Evolutionary conservation across 2,888 invertebrate genomes (phyloP).

Genomic region (Cotesia congregata): DNA sequence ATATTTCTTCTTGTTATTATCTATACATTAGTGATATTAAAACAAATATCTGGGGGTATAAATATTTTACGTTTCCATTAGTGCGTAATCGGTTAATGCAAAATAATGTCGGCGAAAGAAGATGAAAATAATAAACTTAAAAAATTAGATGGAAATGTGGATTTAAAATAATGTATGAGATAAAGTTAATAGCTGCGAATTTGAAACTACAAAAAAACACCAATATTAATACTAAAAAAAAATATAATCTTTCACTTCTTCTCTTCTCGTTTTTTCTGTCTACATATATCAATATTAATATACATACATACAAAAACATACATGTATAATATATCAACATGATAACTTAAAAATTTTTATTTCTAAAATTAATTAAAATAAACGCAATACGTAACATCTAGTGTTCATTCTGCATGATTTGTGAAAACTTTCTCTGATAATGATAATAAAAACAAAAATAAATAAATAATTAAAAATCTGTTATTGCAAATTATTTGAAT

Average conservation of each 20-base stretch:
- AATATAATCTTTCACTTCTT: constrained; percentile 4
- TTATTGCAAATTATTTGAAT: constrained; percentile 30
- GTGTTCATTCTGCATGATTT: constrained; percentile 38
- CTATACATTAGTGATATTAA: constrained; percentile 28
- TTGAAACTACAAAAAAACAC: constrained; percentile 13
- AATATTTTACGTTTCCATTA: constrained; percentile 32
- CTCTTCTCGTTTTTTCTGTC: neutral
- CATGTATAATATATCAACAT: neutral
- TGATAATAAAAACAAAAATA: constrained; percentile 13
- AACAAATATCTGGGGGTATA: constrained; percentile 20
- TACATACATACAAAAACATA: constrained; percentile 2
- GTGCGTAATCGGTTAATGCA: constrained; percentile 24
- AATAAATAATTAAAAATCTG: constrained; percentile 33
- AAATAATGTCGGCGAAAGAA: constrained; percentile 1
- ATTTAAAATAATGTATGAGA: neutral
- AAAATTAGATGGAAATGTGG: neutral
- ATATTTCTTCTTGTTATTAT: constrained; percentile 22
- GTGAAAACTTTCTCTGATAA: constrained; percentile 9
- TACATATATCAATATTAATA: constrained; percentile 20
- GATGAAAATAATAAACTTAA: neutral
- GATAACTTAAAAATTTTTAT: neutral
- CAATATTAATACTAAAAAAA: constrained; percentile 3
- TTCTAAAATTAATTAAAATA: constrained; percentile 14
- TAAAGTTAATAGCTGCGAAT: constrained; percentile 13
- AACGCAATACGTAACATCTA: constrained; percentile 32